Evolutionary conservation across 2,888 invertebrate genomes (phyloP).

Genomic region (Actias luna): DNA sequence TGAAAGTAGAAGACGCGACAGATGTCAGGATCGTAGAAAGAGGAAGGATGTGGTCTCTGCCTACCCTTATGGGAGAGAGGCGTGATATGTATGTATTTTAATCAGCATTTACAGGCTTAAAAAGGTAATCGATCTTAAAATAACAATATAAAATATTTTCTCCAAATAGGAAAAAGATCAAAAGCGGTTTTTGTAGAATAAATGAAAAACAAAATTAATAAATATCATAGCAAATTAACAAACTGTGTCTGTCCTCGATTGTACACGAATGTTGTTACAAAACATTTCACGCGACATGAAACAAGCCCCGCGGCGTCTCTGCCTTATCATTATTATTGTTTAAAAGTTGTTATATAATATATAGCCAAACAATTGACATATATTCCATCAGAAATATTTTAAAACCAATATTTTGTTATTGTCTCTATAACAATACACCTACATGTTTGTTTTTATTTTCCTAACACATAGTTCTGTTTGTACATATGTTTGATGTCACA

Average conservation of each 20-base stretch:
- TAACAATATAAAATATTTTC: neutral
- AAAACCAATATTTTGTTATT: neutral
- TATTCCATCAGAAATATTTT: neutral
- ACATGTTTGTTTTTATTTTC: neutral
- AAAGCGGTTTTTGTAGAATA: neutral
- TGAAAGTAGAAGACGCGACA: too few relatives aligned
- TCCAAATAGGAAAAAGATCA: neutral
- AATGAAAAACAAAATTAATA: too few relatives aligned
- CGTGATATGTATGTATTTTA: too few relatives aligned
- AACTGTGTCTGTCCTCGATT: slow-evolving; percentile 1
- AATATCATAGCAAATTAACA: neutral
- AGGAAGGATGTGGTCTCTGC: too few relatives aligned
- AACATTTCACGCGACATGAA: slow-evolving; percentile 3
- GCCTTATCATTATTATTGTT: slow-evolving; percentile 9
- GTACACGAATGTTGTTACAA: neutral
- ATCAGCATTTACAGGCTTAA: too few relatives aligned
- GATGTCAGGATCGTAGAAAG: too few relatives aligned
- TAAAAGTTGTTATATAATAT: neutral
- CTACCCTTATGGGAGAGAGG: too few relatives aligned
- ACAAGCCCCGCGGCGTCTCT: slow-evolving; percentile 7
- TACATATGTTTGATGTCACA: neutral
- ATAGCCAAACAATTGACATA: neutral
- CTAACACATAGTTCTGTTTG: neutral
- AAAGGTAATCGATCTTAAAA: neutral
- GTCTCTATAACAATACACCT: neutral